phyloP scores from a whole-genome alignment of 2,888 invertebrate species.

The Agriopis leucophaearia region DNA sequence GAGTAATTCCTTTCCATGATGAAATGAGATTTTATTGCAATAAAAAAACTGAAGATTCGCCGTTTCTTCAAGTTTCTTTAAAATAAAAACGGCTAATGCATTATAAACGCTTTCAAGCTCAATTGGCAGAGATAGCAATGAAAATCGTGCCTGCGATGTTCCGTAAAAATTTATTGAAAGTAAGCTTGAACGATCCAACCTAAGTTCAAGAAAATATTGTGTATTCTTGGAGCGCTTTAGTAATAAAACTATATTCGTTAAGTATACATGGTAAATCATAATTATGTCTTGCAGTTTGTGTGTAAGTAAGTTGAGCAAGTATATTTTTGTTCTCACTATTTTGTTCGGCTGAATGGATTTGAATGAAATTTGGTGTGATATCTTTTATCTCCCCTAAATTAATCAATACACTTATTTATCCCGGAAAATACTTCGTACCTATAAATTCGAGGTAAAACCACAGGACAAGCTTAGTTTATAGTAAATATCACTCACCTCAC shows the following conservation, averaged over 20 bases:
- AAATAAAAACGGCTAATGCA: constrained; percentile 60
- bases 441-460: no score
- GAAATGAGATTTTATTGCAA: constrained; percentile 58
- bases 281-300: no score
- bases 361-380: no score
- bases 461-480: no score
- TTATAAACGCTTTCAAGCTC: constrained; percentile 60
- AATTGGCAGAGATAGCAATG: constrained; percentile 59
- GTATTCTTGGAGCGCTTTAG: background rate
- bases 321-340: no score
- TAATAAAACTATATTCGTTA: background rate
- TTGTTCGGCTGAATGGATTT: no score
- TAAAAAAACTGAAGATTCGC: constrained; percentile 59
- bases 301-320: no score
- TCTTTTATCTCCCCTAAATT: no score
- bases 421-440: no score
- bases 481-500: no score
- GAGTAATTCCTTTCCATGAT: constrained; percentile 41
- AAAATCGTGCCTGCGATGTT: constrained; percentile 61
- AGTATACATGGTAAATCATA: background rate
- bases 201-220: background rate
- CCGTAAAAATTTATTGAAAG: constrained; percentile 58
- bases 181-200: constrained; percentile 4
- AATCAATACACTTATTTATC: no score
- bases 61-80: constrained; percentile 54